A percentile compares a stretch with the other conserved stretches of the same genome.
Conservation (phyloP, 2,888 invertebrate species). For the Mythimna lalbum region DNA sequence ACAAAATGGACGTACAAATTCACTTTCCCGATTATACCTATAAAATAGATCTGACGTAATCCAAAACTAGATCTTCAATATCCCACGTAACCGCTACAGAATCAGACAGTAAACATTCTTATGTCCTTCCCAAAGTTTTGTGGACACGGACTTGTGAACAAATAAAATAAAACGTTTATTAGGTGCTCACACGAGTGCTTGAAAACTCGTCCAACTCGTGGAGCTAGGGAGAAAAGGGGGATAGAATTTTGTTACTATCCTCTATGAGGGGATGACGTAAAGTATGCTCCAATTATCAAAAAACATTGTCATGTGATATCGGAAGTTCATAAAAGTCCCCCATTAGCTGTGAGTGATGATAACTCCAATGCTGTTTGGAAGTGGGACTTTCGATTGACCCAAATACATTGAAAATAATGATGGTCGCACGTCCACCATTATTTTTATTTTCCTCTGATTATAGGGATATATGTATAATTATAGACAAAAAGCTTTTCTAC, state of each 20-base stretch:
- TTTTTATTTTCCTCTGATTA: neutral
- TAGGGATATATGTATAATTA: neutral
- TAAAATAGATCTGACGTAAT: neutral
- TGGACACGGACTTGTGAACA: conserved; percentile 27
- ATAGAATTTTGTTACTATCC: conserved; percentile 23
- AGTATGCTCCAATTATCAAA: conserved; percentile 6
- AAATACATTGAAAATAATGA: conserved; percentile 10
- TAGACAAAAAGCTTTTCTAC: neutral
- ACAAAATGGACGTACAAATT: neutral
- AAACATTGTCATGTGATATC: conserved; percentile 25
- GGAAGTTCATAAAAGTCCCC: conserved; percentile 18
- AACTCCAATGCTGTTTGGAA: neutral
- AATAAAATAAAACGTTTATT: conserved; percentile 47
- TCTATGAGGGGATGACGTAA: neutral
- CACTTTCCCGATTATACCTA: neutral
- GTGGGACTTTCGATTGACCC: conserved; percentile 15
- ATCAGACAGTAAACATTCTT: conserved; percentile 14
- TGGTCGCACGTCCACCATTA: too few species aligned
- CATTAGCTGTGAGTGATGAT: conserved; percentile 17
- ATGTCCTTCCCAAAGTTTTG: conserved; percentile 27
- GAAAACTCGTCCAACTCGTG: conserved; percentile 37
- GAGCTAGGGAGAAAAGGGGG: conserved; percentile 12
- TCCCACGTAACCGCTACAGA: neutral
- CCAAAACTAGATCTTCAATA: conserved; percentile 4
- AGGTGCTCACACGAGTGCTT: conserved; percentile 28